Conservation (phyloP, 2,113 vertebrate genomes). For the Notothenia coriiceps region DNA sequence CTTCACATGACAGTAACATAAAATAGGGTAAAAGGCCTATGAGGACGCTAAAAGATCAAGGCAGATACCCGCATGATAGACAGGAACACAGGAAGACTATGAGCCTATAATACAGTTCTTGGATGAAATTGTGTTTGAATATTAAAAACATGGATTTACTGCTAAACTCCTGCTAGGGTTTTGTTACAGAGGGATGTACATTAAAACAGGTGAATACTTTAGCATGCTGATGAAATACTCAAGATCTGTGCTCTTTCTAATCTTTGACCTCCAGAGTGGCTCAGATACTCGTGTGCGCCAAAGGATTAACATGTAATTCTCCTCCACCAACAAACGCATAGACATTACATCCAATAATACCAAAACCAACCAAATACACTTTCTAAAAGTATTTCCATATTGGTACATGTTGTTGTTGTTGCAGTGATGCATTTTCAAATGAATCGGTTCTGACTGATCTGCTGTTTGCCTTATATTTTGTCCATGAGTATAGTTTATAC, state of each 20-base stretch:
- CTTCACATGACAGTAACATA: background rate
- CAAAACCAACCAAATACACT: background rate
- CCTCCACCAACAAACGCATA: background rate
- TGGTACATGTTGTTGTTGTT: no score
- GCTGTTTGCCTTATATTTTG: no score
- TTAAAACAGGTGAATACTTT: no score
- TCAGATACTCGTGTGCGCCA: slow-evolving; percentile 11
- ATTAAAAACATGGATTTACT: background rate
- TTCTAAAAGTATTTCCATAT: background rate
- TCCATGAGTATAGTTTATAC: no score
- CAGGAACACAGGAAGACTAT: background rate
- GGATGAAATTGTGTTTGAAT: background rate
- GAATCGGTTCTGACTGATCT: no score
- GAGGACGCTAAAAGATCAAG: no score
- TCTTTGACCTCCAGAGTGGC: slow-evolving; percentile 19
- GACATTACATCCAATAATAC: background rate
- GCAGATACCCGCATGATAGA: no score
- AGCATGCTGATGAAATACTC: background rate
- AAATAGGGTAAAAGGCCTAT: no score
- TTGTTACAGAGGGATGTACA: background rate
- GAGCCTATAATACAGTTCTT: background rate
- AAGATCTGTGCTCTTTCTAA: slow-evolving; percentile 21
- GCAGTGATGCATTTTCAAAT: no score
- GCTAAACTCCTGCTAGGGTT: no score
- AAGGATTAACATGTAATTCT: slow-evolving; percentile 24